Conservation (phyloP, 64 coral and sea anemone species). For the Dendronephthya gigantea region DNA sequence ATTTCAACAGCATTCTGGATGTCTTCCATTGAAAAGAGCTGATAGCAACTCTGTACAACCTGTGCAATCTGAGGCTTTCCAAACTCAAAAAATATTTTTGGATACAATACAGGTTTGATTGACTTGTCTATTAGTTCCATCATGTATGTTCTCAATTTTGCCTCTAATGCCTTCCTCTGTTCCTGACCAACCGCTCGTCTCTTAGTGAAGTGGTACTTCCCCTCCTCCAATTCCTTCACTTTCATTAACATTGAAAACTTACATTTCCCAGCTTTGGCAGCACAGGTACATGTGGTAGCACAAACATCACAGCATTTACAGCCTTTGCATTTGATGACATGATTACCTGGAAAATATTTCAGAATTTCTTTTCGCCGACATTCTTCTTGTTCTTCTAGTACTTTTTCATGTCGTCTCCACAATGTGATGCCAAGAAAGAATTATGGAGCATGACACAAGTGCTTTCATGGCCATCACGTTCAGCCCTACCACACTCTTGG, state of each 20-base stretch:
- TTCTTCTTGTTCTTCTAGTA: neutral
- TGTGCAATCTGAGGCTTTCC: constrained; percentile 8
- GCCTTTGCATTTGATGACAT: neutral
- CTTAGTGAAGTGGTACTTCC: neutral
- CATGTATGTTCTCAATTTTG: neutral
- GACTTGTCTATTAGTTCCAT: neutral
- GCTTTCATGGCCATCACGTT: no score
- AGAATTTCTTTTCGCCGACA: constrained; percentile 1
- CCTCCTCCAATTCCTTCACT: neutral
- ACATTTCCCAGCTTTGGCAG: neutral
- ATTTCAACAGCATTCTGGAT: constrained; percentile 43
- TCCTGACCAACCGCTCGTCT: neutral
- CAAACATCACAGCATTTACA: constrained; percentile 17
- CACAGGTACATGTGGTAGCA: neutral
- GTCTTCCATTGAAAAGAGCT: neutral
- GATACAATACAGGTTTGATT: neutral
- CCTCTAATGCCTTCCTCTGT: neutral
- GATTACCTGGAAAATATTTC: neutral
- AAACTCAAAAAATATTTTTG: neutral
- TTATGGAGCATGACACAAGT: no score
- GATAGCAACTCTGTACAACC: neutral
- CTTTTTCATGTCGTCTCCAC: neutral
- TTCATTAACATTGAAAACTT: neutral
- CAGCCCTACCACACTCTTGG: no score
- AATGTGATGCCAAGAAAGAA: no score